Evolutionary conservation across 2,797 vertebrate species (phyloP), one percentile per base, ranked within the genome.

Genomic region (Neopelma chrysocephalum): DNA sequence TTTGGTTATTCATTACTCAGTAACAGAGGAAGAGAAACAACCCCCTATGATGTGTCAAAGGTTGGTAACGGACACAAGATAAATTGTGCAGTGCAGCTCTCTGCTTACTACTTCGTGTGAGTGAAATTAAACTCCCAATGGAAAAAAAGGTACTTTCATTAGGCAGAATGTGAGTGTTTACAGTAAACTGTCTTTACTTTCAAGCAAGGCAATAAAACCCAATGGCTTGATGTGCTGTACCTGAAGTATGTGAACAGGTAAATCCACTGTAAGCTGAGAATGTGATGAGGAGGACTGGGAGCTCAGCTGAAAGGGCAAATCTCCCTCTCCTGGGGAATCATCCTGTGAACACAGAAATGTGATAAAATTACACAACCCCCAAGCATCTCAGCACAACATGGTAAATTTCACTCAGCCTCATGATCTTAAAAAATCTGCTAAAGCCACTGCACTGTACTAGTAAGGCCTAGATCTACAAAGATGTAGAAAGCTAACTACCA

Each of bases 221-320:
- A 56, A 22, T 1, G 3, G 29, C 51, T 50, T 40, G 78, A 61
- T 38, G n/a, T 26, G 66, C n/a, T 92, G 90, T 93, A 99, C 99
- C 99, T 99, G 99, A 93, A 99, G 98, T 83, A 99, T 99, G 96
- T 99, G 99, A 97, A 99, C 98, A 7, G 99, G 99, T 86, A 99
- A 96, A 96, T 99, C 99, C 11, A 99, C 98, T 2, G 99, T 98
- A 62, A 99, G 98, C 97, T 99, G 98, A 26, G 99, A 98, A 94
- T 99, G 99, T n/a, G 98, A 98, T 2, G 98, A 98, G 40, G 99
- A 98, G 6, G 99, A 98, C 97, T 99, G 99, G 6, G 98, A 98
- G 95, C 98, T 98, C 91, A 99, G 97, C 68, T 99, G 98, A 94
- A 99, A 98, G 9, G 99, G 98, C 90, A 99, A 96, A 95, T 99